Base-by-base conservation (phyloP, 2,888 invertebrate genomes). In the Acanthosepion pharaonis region DNA sequence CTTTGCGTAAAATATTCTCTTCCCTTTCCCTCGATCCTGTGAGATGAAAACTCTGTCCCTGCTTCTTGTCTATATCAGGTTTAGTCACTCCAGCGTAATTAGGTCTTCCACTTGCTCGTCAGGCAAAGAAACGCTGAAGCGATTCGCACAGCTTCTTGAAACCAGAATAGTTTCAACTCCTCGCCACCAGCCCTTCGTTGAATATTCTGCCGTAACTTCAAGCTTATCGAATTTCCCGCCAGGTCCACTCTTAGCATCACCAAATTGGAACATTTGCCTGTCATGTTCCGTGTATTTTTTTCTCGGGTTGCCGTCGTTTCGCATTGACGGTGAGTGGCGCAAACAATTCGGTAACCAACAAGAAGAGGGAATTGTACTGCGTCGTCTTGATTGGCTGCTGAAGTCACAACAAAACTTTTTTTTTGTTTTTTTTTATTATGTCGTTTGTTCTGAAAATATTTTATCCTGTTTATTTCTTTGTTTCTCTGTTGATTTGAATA, bases 231-330 rank as follows among this genome's bases (percentile, higher is more conserved):
- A 78, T 78, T 78, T 78, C 78, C 78, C 78, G 78, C 78, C 78
- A 78, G n/a, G 33, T n/a, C 64, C 25, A 25, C 5, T 64, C 9
- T 78, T 15, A 18, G n/a, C 78, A 78, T 78, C 78, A 78, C 78
- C 78, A 78, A 78, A 78, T 78, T 78, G 78, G 78, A 78, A 78
- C 33, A 78, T 59, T 59, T 59, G 59, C 59, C 55, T 78, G 78
- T 78, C 78, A 33, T n/a, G 78, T 78, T n/a, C n/a, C 15, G n/a
- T 18, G n/a, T 33, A 2, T 18, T 78, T 18, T 18, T 78, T 33
- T 15, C 8, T 78, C 78, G 28, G 78, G 55, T 59, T 59, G 59
- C 59, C 59, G 23, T 59, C 59, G 23, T 59, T 59, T 59, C 23
- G 59, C 59, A 20, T 5, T 59, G 59, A 59, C 59, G 59, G 23